Evolutionary conservation across 1,140 invertebrate species (phyloP), one percentile per base, ranked within the genome.

Genomic region (Drosophila rufa): DNA sequence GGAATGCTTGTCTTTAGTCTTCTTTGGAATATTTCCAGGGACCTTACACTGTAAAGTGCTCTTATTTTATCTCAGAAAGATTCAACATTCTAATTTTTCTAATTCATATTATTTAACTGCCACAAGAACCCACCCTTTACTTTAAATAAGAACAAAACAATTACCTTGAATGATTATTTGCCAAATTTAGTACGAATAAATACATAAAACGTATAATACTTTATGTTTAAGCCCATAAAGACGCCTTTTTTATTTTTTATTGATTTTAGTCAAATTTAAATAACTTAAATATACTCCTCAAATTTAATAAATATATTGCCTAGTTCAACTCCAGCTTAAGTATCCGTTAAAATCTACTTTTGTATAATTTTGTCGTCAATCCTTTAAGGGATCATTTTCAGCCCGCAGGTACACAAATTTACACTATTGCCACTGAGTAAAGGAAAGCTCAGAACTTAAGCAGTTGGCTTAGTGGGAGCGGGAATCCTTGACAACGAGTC

Each of bases 371-470:
- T 60, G 7, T 12, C 14, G 9, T 25, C 1, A 62, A 36, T 17
- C 56, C 40, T 3, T 4, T 5, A 22, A 7, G 43, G 22, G 38
- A 62, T 65, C 27, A 11, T 15, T 30, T 14, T 19, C 40, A 36
- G 40, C 19, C 19, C n/a, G 15, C 57, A 36, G 62, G 62, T 62
- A 19, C 19, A 57, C 55, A 62, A 33, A 62, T 43, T 66, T 66
- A 36, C 15, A 30, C 58, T 33, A 64, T 25, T 45, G 0, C 62
- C 62, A n/a, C 57, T 36, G 36, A 25, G 40, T 43, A 45, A 33
- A 46, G 27, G 27, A 66, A 62, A 66, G 58, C 62, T 66, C 60
- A 62, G 40, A 45, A 62, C 62, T 62, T 66, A 66, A 66, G 62
- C 59, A 45, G 57, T 62, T 66, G 27, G 30, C 57, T 45, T 66